Conservation (phyloP, 2,113 vertebrate genomes). For the Azemiops feae region DNA sequence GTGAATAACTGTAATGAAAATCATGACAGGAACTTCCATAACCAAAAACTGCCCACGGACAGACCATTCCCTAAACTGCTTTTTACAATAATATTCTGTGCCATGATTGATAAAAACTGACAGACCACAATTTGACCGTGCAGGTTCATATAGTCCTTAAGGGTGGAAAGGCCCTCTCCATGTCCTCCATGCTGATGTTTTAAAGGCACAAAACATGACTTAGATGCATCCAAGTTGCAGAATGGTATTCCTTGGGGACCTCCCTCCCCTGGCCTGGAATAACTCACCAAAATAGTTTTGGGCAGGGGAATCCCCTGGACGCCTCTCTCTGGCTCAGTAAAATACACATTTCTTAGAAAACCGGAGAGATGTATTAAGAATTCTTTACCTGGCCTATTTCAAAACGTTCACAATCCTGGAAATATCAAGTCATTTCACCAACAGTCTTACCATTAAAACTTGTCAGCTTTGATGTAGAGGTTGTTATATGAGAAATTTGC, state of each 20-base stretch:
- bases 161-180: too few relatives aligned
- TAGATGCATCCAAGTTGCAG: neutral
- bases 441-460: neutral
- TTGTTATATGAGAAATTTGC: neutral
- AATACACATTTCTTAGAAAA: neutral
- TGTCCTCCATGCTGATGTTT: neutral
- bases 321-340: neutral
- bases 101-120: too few relatives aligned
- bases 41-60: too few relatives aligned
- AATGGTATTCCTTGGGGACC: neutral
- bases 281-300: neutral
- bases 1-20: too few relatives aligned
- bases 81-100: too few relatives aligned
- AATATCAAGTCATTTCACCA: neutral
- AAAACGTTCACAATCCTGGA: neutral
- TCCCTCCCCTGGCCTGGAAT: neutral
- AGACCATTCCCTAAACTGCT: too few relatives aligned
- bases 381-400: neutral
- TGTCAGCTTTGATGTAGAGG: neutral
- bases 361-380: neutral
- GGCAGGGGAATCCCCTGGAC: neutral
- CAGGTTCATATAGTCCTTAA: too few relatives aligned
- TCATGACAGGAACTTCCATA: too few relatives aligned
- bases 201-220: neutral
- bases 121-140: too few relatives aligned